phyloP scores from a whole-genome alignment of 2,113 vertebrate species.

The Marmota flaviventris region DNA sequence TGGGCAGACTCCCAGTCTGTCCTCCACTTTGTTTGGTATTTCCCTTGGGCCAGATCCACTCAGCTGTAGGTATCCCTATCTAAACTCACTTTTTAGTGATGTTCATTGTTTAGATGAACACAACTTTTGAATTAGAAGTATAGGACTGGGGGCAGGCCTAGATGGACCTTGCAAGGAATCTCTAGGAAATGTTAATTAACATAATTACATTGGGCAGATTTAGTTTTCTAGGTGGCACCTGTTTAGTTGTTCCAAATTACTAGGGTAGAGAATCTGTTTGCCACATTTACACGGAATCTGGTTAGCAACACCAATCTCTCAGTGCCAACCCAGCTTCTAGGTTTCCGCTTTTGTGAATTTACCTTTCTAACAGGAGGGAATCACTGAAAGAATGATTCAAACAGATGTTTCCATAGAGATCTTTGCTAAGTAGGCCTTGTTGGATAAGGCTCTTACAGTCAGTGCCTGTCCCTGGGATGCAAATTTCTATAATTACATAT shows the following conservation, averaged over 20 bases:
- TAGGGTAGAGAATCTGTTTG: not conserved
- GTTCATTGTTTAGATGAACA: too few species aligned
- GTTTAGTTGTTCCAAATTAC: not conserved
- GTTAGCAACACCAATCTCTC: not conserved
- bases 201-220: not conserved
- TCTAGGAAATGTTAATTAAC: not conserved
- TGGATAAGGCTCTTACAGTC: not conserved
- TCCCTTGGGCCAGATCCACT: not conserved
- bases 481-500: not conserved
- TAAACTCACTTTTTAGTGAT: not conserved
- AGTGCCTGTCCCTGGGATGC: not conserved
- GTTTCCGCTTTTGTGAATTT: not conserved
- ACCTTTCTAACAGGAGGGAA: not conserved
- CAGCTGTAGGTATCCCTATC: not conserved
- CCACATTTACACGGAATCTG: not conserved
- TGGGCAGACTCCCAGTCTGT: not conserved
- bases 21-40: accelerated
- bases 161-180: not conserved
- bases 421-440: not conserved
- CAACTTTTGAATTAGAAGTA: not conserved
- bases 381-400: not conserved
- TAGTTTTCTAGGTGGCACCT: not conserved
- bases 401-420: not conserved
- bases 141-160: not conserved
- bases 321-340: not conserved